A percentile compares a stretch with the other conserved stretches of the same genome.
These are phyloP conservation scores for Hyles lineata DNA, from an alignment of 2,888 invertebrate genomes.

Conservation along the genomic window DNA sequence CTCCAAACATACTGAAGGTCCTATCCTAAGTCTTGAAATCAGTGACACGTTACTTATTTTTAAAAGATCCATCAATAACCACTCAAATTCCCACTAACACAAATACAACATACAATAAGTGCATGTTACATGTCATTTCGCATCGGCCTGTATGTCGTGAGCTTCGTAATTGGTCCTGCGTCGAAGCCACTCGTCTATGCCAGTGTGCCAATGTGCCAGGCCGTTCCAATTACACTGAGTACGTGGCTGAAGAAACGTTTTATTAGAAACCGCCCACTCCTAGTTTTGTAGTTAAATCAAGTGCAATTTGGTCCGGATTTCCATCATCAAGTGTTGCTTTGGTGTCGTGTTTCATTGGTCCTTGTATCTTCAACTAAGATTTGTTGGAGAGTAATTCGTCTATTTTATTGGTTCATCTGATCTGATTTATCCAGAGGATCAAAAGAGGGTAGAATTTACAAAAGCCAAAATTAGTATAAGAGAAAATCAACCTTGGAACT, in stretches of 20 bases:
- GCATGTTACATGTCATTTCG: neutral
- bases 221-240: neutral
- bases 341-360: neutral
- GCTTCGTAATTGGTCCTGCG: neutral
- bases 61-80: neutral
- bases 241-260: neutral
- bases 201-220: neutral
- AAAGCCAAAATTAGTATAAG: no score
- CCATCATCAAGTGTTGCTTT: neutral
- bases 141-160: neutral
- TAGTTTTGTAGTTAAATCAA: slow-evolving; percentile 3
- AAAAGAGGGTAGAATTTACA: no score
- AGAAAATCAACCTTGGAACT: no score
- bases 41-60: no score
- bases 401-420: no score
- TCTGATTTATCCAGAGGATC: no score
- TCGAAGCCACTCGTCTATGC: neutral
- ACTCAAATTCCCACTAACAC: neutral
- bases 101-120: neutral
- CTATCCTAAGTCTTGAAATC: no score
- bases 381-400: no score
- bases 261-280: neutral
- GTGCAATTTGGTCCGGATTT: neutral
- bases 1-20: no score
- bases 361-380: no score